These are phyloP conservation scores for Drosophila nr. perissopoda DNA, from an alignment of 2,888 invertebrate species.

Conservation along the genomic window DNA sequence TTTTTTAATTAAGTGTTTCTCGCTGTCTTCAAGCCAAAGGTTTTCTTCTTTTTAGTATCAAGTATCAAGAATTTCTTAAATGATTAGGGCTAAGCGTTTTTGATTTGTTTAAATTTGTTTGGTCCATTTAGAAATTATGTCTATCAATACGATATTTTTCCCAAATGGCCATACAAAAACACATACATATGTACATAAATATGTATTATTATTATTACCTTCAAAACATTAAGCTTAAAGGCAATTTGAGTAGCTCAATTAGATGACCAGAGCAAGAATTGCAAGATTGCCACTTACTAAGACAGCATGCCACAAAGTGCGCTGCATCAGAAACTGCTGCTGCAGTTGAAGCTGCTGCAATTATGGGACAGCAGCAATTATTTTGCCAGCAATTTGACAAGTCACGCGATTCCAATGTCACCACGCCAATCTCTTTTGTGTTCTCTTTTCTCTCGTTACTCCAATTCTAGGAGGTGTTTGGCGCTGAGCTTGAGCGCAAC, in stretches of 20 bases:
- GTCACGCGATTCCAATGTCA: slow-evolving; percentile 9
- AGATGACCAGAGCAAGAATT: slow-evolving; percentile 29
- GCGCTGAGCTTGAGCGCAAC: slow-evolving; percentile 87
- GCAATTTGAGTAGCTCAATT: slow-evolving; percentile 6
- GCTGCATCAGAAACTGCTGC: slow-evolving; percentile 9
- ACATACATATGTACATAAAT: neutral
- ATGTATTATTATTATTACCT: slow-evolving; percentile 3
- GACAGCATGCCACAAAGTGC: slow-evolving; percentile 10
- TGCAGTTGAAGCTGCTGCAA: neutral
- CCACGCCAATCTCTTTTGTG: slow-evolving; percentile 36
- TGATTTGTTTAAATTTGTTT: neutral
- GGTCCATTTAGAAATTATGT: neutral
- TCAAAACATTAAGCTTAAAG: slow-evolving; percentile 51
- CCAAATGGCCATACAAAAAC: neutral
- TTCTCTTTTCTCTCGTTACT: slow-evolving; percentile 22
- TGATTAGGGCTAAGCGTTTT: neutral
- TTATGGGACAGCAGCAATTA: neutral
- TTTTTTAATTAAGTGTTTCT: neutral
- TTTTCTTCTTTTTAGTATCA: neutral
- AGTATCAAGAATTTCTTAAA: neutral
- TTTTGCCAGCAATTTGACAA: slow-evolving; percentile 3
- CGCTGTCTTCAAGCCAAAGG: neutral
- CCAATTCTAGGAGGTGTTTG: slow-evolving; percentile 85
- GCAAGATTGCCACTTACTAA: slow-evolving; percentile 18
- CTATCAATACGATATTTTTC: neutral